These are phyloP conservation scores for Drosophila punjabiensis DNA, from an alignment of 1,140 invertebrate genomes.

Conservation along the genomic window DNA sequence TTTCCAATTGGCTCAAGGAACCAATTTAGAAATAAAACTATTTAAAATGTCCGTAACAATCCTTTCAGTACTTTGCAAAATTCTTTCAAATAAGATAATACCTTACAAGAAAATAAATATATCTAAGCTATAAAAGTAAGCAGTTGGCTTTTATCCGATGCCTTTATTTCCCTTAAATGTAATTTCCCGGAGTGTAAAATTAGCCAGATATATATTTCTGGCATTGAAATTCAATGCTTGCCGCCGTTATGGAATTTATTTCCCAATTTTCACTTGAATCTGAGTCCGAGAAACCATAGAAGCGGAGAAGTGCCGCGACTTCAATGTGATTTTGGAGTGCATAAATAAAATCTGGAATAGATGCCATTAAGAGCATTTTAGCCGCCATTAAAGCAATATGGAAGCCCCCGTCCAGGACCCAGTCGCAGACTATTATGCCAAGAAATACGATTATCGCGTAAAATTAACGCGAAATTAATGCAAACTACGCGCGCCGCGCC, in stretches of 20 bases:
- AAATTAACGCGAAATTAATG: slow-evolving; percentile 83
- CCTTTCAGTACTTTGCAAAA: no score
- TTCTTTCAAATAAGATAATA: neutral
- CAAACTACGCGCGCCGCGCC: slow-evolving; percentile 65
- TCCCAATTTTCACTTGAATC: slow-evolving; percentile 12
- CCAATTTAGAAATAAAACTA: no score
- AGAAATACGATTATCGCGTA: slow-evolving; percentile 80
- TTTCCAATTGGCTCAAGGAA: no score
- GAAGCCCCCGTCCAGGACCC: slow-evolving; percentile 27
- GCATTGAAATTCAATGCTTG: slow-evolving; percentile 2
- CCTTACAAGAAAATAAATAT: neutral
- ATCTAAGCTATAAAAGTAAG: neutral
- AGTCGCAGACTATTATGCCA: slow-evolving; percentile 40
- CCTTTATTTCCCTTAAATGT: slow-evolving; percentile 1
- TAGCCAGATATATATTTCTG: neutral
- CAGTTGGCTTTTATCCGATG: neutral
- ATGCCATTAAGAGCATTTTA: slow-evolving; percentile 78
- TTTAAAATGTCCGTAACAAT: no score
- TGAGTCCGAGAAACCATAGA: neutral
- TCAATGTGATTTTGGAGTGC: slow-evolving; percentile 77
- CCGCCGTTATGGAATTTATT: slow-evolving; percentile 15
- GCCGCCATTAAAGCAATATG: slow-evolving; percentile 82
- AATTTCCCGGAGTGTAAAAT: neutral
- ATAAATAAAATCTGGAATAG: slow-evolving; percentile 84
- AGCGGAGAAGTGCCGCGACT: neutral